These are phyloP conservation scores for Chaetorhynchus papuensis DNA, from an alignment of 2,113 vertebrate genomes.

Conservation along the genomic window DNA sequence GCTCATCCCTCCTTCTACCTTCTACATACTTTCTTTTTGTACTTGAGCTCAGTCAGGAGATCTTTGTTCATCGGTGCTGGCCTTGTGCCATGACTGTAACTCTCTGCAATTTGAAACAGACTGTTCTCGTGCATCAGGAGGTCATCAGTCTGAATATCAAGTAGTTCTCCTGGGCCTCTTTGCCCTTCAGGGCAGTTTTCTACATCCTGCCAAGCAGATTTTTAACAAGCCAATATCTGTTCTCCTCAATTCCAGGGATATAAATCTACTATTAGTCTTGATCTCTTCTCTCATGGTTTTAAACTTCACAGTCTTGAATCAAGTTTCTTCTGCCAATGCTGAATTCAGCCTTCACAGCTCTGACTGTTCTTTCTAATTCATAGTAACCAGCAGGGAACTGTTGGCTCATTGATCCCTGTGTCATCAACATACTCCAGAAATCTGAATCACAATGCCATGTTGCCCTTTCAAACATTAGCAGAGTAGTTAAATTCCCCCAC, in stretches of 20 bases:
- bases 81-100: not conserved
- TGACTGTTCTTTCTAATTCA: not conserved
- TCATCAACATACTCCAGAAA: not conserved
- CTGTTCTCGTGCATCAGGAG: fast-evolving
- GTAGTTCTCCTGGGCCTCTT: not conserved
- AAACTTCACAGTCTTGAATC: not conserved
- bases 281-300: not conserved
- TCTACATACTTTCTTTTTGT: not conserved
- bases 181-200: not conserved
- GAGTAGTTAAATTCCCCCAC: not conserved
- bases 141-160: not conserved
- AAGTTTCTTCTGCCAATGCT: not conserved
- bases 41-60: not conserved
- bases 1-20: not conserved
- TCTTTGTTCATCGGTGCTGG: not conserved
- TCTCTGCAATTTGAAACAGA: not conserved
- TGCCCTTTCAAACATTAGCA: not conserved
- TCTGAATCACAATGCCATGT: not conserved
- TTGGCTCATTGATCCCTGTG: not conserved
- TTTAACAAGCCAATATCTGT: not conserved
- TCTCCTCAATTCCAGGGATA: not conserved
- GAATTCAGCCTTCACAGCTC: not conserved
- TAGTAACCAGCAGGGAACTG: not conserved
- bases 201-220: not conserved
- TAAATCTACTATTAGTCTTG: not conserved